Evolutionary conservation across 2,888 invertebrate species (phyloP).

Genomic region (Rugalucina vietnamica): DNA sequence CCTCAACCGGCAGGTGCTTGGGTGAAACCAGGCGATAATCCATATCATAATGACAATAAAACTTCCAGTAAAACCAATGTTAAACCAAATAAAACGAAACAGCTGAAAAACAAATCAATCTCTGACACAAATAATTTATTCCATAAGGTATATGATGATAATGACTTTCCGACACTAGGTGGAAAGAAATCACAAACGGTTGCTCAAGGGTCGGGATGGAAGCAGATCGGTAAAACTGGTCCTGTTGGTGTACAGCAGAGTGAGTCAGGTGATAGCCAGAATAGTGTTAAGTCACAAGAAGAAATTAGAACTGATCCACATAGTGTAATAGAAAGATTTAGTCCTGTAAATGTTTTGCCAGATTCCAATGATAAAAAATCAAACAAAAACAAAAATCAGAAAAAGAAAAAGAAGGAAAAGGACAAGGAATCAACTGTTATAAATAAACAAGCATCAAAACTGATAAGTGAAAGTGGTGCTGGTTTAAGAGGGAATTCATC

Average conservation of each 20-base stretch:
- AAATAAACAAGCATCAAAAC: background rate
- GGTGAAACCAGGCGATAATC: constrained; percentile 28
- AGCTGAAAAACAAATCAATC: background rate
- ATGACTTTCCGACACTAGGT: constrained; percentile 11
- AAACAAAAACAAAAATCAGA: constrained; percentile 67
- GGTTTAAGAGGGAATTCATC: constrained; percentile 57
- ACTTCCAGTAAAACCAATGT: constrained; percentile 9
- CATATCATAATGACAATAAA: constrained; percentile 16
- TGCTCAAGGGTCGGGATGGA: constrained; percentile 34
- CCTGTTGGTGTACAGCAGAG: background rate
- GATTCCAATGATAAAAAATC: constrained; percentile 36
- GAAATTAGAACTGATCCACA: background rate
- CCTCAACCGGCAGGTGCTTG: constrained; percentile 21
- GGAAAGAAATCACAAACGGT: background rate
- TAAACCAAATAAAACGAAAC: background rate
- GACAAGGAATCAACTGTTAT: constrained; percentile 48
- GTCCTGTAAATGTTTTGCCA: constrained; percentile 52
- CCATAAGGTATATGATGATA: constrained; percentile 6
- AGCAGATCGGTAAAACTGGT: constrained; percentile 35
- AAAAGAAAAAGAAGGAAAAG: constrained; percentile 80
- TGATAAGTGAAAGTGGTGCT: constrained; percentile 26
- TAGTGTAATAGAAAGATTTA: constrained; percentile 45
- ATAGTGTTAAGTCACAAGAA: constrained; percentile 25
- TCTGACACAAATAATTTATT: constrained; percentile 4
- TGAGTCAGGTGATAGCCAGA: background rate